A percentile compares a stretch with the other conserved stretches of the same genome.
Conservation (phyloP, 1,140 invertebrate species). For the Orchesella cincta region DNA sequence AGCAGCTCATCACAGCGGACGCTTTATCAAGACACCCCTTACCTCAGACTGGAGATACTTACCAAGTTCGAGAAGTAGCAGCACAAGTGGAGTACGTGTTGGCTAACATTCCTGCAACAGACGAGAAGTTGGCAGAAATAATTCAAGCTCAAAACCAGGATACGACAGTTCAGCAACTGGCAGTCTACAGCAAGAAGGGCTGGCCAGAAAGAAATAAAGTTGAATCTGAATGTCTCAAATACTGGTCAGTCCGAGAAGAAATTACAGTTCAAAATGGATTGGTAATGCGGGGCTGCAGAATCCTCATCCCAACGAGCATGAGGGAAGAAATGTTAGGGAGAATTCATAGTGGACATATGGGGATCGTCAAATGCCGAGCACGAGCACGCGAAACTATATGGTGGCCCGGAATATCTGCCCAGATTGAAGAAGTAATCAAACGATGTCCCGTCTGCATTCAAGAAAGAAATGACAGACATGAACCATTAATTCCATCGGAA, state of each 20-base stretch:
- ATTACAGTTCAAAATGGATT: constrained; percentile 53
- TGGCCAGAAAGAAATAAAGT: constrained; percentile 51
- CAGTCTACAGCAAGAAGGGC: constrained; percentile 36
- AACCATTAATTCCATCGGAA: constrained; percentile 53
- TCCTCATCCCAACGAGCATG: constrained; percentile 55
- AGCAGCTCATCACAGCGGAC: constrained; percentile 53
- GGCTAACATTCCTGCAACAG: constrained; percentile 37
- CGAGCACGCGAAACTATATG: constrained; percentile 56
- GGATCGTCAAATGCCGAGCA: constrained; percentile 55
- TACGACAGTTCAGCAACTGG: constrained; percentile 44
- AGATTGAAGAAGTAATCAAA: constrained; percentile 56
- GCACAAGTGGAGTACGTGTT: constrained; percentile 41
- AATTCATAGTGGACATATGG: constrained; percentile 58
- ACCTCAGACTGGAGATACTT: background rate
- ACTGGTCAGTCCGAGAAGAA: constrained; percentile 53
- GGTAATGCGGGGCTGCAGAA: constrained; percentile 53
- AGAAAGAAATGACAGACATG: constrained; percentile 52
- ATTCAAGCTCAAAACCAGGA: constrained; percentile 35
- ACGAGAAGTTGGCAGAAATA: constrained; percentile 44
- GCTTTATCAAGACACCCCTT: constrained; percentile 51
- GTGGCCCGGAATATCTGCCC: constrained; percentile 57
- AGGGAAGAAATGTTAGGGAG: constrained; percentile 53
- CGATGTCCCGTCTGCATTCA: constrained; percentile 56
- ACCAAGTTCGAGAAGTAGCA: constrained; percentile 40
- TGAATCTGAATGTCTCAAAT: constrained; percentile 50